Base-by-base conservation (phyloP, 2,797 vertebrate species). In the Telmatherina bonti region DNA sequence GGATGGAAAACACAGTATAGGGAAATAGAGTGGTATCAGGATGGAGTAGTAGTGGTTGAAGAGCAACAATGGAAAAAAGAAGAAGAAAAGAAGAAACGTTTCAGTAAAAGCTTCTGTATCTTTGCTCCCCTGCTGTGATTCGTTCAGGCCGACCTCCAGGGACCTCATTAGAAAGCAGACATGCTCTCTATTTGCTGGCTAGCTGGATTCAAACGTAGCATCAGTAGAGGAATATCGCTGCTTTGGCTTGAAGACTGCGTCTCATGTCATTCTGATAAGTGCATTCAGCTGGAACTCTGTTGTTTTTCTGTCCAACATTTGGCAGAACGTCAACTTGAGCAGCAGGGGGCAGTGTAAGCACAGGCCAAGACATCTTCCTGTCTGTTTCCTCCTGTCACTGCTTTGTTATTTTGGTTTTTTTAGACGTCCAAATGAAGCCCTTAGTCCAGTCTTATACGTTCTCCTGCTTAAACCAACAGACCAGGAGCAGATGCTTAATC, bases 301-400 rank as follows among this genome's bases (percentile, higher is more conserved):
- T n/a, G 15, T 52, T 35, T 54, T 35, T 66, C 36, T 7, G 16
- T 27, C 20, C n/a, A 26, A 31, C 55, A 22, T 49, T 54, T 61
- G 49, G 45, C 36, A 71, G n/a, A 41, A 51, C 60, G 51, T 53
- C 1, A 11, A 11, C 31, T 6, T 65, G 74, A 78, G 43, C 94
- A 94, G 88, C 73, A 94, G 94, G 86, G 88, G 94, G 93, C 93
- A 92, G 87, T 87, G 77, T 88, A 20, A 35, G 79, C 81, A 68
- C 85, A 76, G 67, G n/a, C 27, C 2, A 67, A 3, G 29, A 38
- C 12, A 1, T 30, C 64, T 71, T 67, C 62, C 70, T 66, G 66
- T 79, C 59, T 45, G 43, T 41, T 72, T 74, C 76, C 73, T 84
- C 60, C 7, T 57, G 5, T 62, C 31, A 57, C 6, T 18, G n/a